A percentile compares a stretch with the other conserved stretches of the same genome.
Evolutionary conservation across 23 tunicate species (phyloP).

Genomic region (Trididemnum nubilum): DNA sequence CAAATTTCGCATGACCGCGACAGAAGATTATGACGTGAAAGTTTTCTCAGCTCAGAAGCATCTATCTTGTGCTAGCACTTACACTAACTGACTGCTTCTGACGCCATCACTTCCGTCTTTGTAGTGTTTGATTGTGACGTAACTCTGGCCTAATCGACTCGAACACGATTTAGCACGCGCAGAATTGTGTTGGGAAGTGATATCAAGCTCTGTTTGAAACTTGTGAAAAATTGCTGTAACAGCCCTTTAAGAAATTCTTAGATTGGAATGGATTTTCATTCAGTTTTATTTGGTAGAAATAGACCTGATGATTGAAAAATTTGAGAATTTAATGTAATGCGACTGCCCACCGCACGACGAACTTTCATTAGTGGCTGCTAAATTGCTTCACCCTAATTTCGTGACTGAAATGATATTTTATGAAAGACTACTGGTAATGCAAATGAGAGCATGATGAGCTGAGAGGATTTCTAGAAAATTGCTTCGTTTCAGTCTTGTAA

Average conservation of each 20-base stretch:
- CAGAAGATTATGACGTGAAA: not conserved
- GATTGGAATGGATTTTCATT: too few species aligned
- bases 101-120: slow-evolving; percentile 18
- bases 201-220: too few species aligned
- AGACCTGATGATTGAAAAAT: too few species aligned
- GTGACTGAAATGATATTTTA: slow-evolving; percentile 7
- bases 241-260: too few species aligned
- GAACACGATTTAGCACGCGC: not conserved
- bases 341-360: too few species aligned
- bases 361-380: too few species aligned
- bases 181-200: too few species aligned
- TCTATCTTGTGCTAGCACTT: not conserved
- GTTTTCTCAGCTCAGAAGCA: not conserved
- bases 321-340: too few species aligned
- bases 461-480: slow-evolving; percentile 5
- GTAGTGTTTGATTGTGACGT: slow-evolving; percentile 9
- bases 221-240: too few species aligned
- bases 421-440: slow-evolving; percentile 1
- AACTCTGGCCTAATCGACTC: not conserved
- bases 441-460: slow-evolving; percentile 9
- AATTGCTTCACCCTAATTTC: too few species aligned
- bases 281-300: too few species aligned
- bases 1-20: not conserved
- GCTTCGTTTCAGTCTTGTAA: not conserved
- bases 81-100: not conserved